A percentile compares a stretch with the other conserved stretches of the same genome.
Evolutionary conservation across 92 coral and sea anemone genomes (phyloP).

Genomic region (Umimayanthus kanabou): DNA sequence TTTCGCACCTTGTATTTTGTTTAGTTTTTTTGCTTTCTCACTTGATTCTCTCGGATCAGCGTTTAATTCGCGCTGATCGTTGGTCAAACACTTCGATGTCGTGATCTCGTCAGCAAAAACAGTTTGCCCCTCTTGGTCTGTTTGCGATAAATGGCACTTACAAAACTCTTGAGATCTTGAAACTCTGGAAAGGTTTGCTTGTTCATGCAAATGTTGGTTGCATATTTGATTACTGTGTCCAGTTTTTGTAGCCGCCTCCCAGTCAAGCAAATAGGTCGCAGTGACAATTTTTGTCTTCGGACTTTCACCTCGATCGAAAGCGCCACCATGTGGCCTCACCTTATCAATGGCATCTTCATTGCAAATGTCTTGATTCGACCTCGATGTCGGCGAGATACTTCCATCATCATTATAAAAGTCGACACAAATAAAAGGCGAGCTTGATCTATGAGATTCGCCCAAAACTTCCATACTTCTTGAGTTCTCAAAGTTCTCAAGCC

Average conservation of each 20-base stretch:
- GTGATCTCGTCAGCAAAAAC: background rate
- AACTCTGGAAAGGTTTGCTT: slow-evolving; percentile 1
- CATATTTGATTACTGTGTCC: background rate
- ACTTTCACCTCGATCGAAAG: background rate
- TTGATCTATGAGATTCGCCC: slow-evolving; percentile 5
- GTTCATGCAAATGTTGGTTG: slow-evolving; percentile 14
- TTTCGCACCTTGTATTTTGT: slow-evolving; percentile 25
- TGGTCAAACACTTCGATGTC: background rate
- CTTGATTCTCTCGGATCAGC: slow-evolving; percentile 8
- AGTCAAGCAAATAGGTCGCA: background rate
- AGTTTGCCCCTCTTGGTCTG: background rate
- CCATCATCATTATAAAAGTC: slow-evolving; percentile 44
- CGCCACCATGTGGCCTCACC: background rate
- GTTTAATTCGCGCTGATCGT: slow-evolving; percentile 5
- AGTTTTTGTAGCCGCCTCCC: background rate
- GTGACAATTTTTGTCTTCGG: slow-evolving; percentile 1
- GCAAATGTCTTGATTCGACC: background rate
- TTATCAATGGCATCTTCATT: background rate
- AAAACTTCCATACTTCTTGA: slow-evolving; percentile 36
- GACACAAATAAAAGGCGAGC: slow-evolving; percentile 20
- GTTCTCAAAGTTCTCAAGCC: slow-evolving; percentile 16
- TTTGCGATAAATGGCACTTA: slow-evolving; percentile 11
- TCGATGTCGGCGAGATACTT: slow-evolving; percentile 25
- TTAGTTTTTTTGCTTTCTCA: slow-evolving; percentile 6
- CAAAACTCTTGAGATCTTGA: slow-evolving; percentile 30